Base-by-base conservation (phyloP, 1,140 invertebrate genomes). In the Sycobia sp. region DNA sequence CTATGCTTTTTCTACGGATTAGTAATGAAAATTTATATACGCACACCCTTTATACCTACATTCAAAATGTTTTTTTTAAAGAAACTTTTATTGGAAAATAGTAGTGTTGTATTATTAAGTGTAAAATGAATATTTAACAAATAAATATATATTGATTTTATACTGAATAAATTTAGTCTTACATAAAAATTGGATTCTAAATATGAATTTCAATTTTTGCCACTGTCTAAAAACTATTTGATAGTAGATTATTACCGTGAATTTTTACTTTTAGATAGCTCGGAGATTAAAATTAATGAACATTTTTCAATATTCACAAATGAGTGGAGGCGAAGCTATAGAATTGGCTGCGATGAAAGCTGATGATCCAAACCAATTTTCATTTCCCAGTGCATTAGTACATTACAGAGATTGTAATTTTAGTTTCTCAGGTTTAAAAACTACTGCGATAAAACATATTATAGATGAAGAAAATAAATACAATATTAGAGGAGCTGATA, bases 251-350 rank as follows among this genome's bases (percentile, higher is more conserved):
- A n/a, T n/a, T n/a, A n/a, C n/a, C n/a, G n/a, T n/a, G n/a, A 2
- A 44, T 36, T 66, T 27, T 59, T 38, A 51, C 36, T 55, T 60
- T 61, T 57, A 92, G 89, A 85, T 88, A 64, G 91, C 95, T 14
- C 86, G 97, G 70, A 85, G 91, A 72, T 78, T 98, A 72, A 95
- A 95, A 71, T 78, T 98, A 22, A 86, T 82, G 72, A 92, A 94
- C 76, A 79, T 96, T 23, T 85, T 87, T 41, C 87, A 91, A 71
- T 94, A 89, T 78, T 81, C 85, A 11, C 72, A 82, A 56, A 76
- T 92, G 68, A 88, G 86, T 75, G 95, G 97, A 41, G 97, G 97
- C 1, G 82, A 81, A 73, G 91, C 93, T 23, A 87, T 99, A 53
- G 96, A 98, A 82, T 73, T 86, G 43, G 87, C 93, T 38, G 93